phyloP scores from a whole-genome alignment of 2,888 invertebrate species.

The Eupithecia vulgata region DNA sequence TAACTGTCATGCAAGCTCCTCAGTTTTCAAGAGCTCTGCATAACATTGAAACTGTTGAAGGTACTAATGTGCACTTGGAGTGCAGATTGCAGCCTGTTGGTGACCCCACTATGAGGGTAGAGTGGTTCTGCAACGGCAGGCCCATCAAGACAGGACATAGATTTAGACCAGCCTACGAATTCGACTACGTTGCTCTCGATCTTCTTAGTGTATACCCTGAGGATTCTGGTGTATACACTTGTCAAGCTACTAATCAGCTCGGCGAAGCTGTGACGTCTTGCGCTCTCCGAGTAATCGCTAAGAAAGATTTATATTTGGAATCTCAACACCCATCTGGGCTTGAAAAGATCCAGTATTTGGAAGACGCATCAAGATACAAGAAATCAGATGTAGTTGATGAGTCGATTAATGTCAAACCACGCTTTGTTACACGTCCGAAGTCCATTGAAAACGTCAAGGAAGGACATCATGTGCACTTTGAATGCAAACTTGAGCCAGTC shows the following conservation, averaged over 20 bases:
- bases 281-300: constrained; percentile 93
- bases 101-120: constrained; percentile 95
- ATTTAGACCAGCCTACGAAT: constrained; percentile 98
- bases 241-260: constrained; percentile 96
- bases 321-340: constrained; percentile 95
- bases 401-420: constrained; percentile 91
- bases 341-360: constrained; percentile 95
- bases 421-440: constrained; percentile 94
- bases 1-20: constrained; percentile 92
- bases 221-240: constrained; percentile 98
- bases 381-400: constrained; percentile 92
- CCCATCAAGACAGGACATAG: constrained; percentile 96
- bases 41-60: constrained; percentile 95
- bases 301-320: constrained; percentile 93
- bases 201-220: constrained; percentile 98
- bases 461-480: constrained; percentile 97
- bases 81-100: constrained; percentile 95
- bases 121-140: constrained; percentile 98
- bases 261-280: constrained; percentile 98
- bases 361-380: constrained; percentile 93
- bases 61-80: constrained; percentile 96
- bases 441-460: constrained; percentile 93
- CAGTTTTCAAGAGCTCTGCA: constrained; percentile 94
- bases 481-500: constrained; percentile 98
- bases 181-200: constrained; percentile 98